Evolutionary conservation across 1,140 invertebrate genomes (phyloP), one percentile per base, ranked within the genome.

Genomic region (Drosophila nannoptera): DNA sequence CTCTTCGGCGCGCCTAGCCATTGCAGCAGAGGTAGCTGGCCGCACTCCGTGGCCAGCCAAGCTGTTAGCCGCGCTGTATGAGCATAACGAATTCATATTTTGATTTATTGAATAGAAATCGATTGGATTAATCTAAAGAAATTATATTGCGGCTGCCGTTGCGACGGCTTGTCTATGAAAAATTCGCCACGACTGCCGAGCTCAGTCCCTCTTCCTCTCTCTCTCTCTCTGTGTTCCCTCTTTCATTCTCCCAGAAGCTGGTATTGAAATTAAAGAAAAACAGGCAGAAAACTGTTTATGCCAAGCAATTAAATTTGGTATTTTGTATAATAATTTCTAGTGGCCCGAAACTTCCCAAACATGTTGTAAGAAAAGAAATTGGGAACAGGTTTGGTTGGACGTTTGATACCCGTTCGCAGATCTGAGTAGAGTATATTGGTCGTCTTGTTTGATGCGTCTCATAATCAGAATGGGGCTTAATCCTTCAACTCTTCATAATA

Each of bases 31-130:
- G 55, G 48, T 70, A 58, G 46, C 56, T 49, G 42, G 49, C 16
- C 45, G 62, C 63, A 63, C 66, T 63, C 12, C 45, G 59, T 55
- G 64, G 69, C 73, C 69, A 73, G 69, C 45, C 32, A 33, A 62
- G 76, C 42, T 67, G 64, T 78, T 76, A 67, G 75, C 65, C 59
- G 54, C 66, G 71, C 71, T 70, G 72, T 68, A 67, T 55, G 55
- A 64, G 77, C 81, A 80, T 75, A 81, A 65, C 81, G 82, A 86
- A 86, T 84, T 72, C 82, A 86, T 77, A 86, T 86, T 83, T 87
- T 87, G 84, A 87, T 87, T 87, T 87, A 87, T 87, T 87, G 83
- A 87, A 87, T 87, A 80, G 84, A 87, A 87, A 87, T 87, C 83
- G 83, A 87, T 87, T 84, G 83, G 77, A 87, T 77, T 87, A 87